These are phyloP conservation scores for Drosophila buzzatii DNA, from an alignment of 2,888 invertebrate species.

Conservation along the genomic window DNA sequence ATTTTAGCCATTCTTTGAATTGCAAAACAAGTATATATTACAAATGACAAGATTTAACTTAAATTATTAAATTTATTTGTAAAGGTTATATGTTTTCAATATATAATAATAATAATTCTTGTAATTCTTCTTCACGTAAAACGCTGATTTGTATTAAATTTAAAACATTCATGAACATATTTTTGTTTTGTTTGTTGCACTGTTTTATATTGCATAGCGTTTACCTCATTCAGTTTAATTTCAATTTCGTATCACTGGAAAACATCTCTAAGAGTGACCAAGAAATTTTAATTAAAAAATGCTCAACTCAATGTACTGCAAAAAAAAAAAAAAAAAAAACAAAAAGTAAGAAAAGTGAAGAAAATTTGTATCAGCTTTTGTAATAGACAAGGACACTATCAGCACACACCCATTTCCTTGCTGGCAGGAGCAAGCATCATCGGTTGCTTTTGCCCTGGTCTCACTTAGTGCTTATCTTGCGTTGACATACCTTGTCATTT, in stretches of 20 bases:
- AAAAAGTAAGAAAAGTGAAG: slow-evolving; percentile 1
- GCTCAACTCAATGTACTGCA: slow-evolving; percentile 29
- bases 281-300: slow-evolving; percentile 68
- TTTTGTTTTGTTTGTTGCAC: neutral
- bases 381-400: slow-evolving; percentile 43
- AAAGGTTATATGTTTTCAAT: too few relatives aligned
- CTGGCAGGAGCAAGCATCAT: slow-evolving; percentile 13
- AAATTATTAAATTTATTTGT: too few relatives aligned
- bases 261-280: slow-evolving; percentile 35
- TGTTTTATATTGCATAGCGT: slow-evolving; percentile 9
- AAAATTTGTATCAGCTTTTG: slow-evolving; percentile 58
- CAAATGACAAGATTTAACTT: too few relatives aligned
- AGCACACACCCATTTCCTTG: neutral
- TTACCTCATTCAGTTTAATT: slow-evolving; percentile 25
- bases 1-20: too few relatives aligned
- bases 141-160: neutral
- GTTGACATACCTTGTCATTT: slow-evolving; percentile 78
- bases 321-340: neutral
- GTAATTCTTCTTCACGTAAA: too few relatives aligned
- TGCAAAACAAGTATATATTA: too few relatives aligned
- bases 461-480: slow-evolving; percentile 69
- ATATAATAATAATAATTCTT: too few relatives aligned
- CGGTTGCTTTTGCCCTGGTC: slow-evolving; percentile 24
- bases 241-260: slow-evolving; percentile 37
- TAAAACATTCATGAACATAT: neutral